A percentile compares a stretch with the other conserved stretches of the same genome.
These are phyloP conservation scores for Drosophila yooni DNA, from an alignment of 2,888 invertebrate genomes.

Conservation along the genomic window DNA sequence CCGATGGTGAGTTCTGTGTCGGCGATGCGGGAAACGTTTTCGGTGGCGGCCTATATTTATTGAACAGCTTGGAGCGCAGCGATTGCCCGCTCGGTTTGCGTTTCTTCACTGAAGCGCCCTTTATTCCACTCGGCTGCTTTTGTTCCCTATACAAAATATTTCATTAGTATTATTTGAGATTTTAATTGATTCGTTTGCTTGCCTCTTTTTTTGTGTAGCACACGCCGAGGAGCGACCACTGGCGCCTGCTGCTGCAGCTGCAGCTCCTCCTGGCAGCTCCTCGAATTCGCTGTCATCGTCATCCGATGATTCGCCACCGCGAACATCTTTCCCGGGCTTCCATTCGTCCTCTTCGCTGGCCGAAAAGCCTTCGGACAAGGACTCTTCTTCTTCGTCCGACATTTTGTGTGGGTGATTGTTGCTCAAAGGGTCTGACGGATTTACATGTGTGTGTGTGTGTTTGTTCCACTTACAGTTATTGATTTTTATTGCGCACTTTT, in stretches of 20 bases:
- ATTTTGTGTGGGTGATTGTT: slow-evolving; percentile 44
- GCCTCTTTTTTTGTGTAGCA: slow-evolving; percentile 56
- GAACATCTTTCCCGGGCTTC: slow-evolving; percentile 73
- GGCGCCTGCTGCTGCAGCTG: slow-evolving; percentile 30
- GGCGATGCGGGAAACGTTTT: slow-evolving; percentile 75
- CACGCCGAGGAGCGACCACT: slow-evolving; percentile 59
- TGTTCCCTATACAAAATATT: slow-evolving; percentile 51
- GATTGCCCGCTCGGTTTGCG: slow-evolving; percentile 77
- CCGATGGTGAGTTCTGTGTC: slow-evolving; percentile 77
- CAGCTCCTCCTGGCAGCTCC: slow-evolving; percentile 48
- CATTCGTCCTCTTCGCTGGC: slow-evolving; percentile 85
- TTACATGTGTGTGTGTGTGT: slow-evolving; percentile 63
- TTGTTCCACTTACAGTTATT: slow-evolving; percentile 72
- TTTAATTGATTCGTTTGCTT: slow-evolving; percentile 21
- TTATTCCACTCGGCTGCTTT: slow-evolving; percentile 68
- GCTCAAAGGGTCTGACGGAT: slow-evolving; percentile 34
- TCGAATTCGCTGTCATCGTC: slow-evolving; percentile 84
- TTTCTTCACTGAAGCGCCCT: slow-evolving; percentile 76
- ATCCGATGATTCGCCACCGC: slow-evolving; percentile 83
- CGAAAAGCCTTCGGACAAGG: slow-evolving; percentile 83
- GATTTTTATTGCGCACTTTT: slow-evolving; percentile 77
- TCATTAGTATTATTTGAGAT: not conserved
- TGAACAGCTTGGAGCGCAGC: slow-evolving; percentile 79
- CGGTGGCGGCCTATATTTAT: slow-evolving; percentile 81
- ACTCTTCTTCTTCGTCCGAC: slow-evolving; percentile 83